Conservation (phyloP, 2,888 invertebrate genomes). For the Onchidella celtica region DNA sequence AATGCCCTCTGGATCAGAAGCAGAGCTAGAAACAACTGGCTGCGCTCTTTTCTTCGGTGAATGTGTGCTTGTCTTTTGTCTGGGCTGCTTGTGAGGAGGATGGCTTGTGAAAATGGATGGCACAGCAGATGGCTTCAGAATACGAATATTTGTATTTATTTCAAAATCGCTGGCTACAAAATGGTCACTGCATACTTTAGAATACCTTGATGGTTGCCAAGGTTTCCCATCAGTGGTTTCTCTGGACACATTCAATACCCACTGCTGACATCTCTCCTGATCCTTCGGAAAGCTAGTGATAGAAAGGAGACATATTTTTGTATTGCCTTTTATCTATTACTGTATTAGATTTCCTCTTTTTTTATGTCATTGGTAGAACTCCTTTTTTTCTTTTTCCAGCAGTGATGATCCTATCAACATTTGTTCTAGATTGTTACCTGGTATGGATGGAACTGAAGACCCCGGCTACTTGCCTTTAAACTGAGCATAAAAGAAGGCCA, state of each 20-base stretch:
- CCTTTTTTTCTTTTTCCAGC: not conserved
- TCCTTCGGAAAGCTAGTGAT: slow-evolving; percentile 5
- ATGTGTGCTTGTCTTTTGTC: not conserved
- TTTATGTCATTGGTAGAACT: not conserved
- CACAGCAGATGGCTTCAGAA: not conserved
- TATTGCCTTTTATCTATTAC: not conserved
- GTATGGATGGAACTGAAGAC: not conserved
- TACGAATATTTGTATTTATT: not conserved
- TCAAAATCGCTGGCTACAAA: slow-evolving; percentile 4
- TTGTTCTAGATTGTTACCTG: slow-evolving; percentile 1
- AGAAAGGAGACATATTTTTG: not conserved
- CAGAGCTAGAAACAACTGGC: not conserved
- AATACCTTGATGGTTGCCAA: slow-evolving; percentile 1
- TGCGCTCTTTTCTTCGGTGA: not conserved
- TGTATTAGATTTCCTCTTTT: not conserved
- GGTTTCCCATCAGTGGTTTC: not conserved
- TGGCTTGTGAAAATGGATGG: not conserved
- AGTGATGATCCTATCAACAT: no score
- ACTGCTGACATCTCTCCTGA: not conserved
- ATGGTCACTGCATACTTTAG: slow-evolving; percentile 9
- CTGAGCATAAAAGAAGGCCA: not conserved
- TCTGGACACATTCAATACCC: not conserved
- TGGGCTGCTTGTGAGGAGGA: slow-evolving; percentile 7
- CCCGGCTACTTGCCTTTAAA: not conserved
- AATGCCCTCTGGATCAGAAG: not conserved